These are phyloP conservation scores for Crematogaster levior DNA, from an alignment of 2,888 invertebrate species.

Conservation along the genomic window DNA sequence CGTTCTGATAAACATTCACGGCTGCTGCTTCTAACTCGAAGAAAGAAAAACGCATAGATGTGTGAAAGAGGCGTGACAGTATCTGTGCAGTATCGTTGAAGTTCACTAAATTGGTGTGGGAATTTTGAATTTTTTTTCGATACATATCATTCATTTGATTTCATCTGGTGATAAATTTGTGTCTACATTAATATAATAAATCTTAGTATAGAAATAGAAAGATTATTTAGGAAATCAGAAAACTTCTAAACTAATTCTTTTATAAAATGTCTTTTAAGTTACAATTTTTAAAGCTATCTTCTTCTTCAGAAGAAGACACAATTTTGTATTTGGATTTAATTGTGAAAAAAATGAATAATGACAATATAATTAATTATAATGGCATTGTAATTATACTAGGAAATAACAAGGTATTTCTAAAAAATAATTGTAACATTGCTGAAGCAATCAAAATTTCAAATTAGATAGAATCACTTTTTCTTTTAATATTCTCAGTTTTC, in stretches of 20 bases:
- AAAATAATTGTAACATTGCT: not conserved
- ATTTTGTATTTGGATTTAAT: not conserved
- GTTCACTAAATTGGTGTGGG: not conserved
- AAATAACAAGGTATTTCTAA: not conserved
- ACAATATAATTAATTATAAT: not conserved
- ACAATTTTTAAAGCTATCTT: not conserved
- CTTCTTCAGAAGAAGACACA: not conserved
- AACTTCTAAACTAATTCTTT: not conserved
- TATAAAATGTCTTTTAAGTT: not conserved
- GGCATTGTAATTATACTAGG: not conserved
- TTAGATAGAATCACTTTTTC: not conserved
- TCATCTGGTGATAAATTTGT: slow-evolving; percentile 8
- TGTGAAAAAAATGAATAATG: not conserved
- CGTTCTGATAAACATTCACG: slow-evolving; percentile 53
- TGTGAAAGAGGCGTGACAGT: slow-evolving; percentile 33
- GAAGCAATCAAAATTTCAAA: not conserved
- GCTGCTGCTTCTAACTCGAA: slow-evolving; percentile 34
- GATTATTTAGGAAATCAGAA: not conserved
- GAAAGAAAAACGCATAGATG: slow-evolving; percentile 35
- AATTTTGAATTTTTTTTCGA: not conserved
- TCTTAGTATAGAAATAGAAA: not conserved
- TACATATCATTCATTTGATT: slow-evolving; percentile 18
- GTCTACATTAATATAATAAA: not conserved
- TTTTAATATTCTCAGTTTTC: not conserved
- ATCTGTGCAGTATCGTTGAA: not conserved